phyloP scores from a whole-genome alignment of 2,113 vertebrate species.

The Arizona elegans region DNA sequence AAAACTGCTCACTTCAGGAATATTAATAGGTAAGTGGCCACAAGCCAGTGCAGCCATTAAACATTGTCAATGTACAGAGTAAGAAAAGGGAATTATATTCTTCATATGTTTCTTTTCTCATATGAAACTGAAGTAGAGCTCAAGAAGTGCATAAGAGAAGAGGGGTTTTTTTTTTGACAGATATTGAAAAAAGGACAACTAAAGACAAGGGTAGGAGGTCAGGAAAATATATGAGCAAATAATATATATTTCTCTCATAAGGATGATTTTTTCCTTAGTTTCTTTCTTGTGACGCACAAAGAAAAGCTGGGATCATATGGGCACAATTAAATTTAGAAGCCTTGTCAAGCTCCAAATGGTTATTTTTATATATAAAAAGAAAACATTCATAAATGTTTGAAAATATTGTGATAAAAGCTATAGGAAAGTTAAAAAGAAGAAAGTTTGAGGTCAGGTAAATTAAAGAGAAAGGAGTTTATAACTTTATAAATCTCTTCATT shows the following conservation, averaged over 20 bases:
- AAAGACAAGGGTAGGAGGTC: not conserved
- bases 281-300: not conserved
- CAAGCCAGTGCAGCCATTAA: slow-evolving; percentile 23
- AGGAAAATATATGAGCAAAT: not conserved
- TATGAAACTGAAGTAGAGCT: not conserved
- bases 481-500: not conserved
- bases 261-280: not conserved
- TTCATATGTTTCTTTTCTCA: slow-evolving; percentile 9
- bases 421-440: not conserved
- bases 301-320: not conserved
- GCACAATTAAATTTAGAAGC: not conserved
- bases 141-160: not conserved
- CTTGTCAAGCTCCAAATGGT: not conserved
- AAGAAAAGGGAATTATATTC: not conserved
- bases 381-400: not conserved
- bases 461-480: not conserved
- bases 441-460: not conserved
- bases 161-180: not conserved
- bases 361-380: not conserved
- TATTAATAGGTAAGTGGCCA: slow-evolving; percentile 26
- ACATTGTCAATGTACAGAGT: slow-evolving; percentile 22
- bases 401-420: not conserved
- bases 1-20: not conserved
- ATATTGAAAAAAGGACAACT: not conserved
- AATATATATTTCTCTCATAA: not conserved